Evolutionary conservation across 2,888 invertebrate genomes (phyloP), one percentile per base, ranked within the genome.

Genomic region (Drosophila nigricruria): DNA sequence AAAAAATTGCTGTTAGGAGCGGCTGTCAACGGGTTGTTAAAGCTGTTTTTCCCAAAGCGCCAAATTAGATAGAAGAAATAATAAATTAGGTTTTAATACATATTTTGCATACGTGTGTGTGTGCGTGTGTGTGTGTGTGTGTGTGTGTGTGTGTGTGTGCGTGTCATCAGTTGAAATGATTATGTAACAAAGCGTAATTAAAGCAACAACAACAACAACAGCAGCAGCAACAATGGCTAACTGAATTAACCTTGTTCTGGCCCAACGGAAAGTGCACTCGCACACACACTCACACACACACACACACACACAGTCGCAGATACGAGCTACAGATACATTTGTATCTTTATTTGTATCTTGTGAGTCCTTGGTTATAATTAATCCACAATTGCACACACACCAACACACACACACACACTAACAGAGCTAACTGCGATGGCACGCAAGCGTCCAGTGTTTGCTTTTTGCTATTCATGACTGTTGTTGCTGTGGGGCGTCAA

Each of bases 341-440:
- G 81, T 86, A 86, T 87, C 82, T 84, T 81, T 81, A 69, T 86
- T 86, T 85, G 84, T 84, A 84, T 84, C 84, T 84, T 83, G 70
- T 67, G 72, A 68, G 86, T 89, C 86, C 89, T 89, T 90, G 81
- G 88, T 74, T 81, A 82, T 88, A 88, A 89, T 89, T 88, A 87
- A 89, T 85, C 78, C 81, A 82, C 83, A 88, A 89, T 88, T 89
- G 82, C 75, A 78, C 79, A 71, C 66, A 84, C 59, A 82, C 63
- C 67, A 27, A 23, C 60, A 77, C 52, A 81, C 63, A 82, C 57
- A 81, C 61, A 71, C 40, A 34, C 62, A 81, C 54, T 77, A 63
- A 70, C 47, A 65, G 42, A 64, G 60, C 47, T 61, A 16, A 16
- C 50, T 45, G 60, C 62, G 27, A 40, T 47, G 49, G 63, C 89